Base-by-base conservation (phyloP, 37 sponge, comb jelly and placozoan species). In the Cliona cf. orientalis region DNA sequence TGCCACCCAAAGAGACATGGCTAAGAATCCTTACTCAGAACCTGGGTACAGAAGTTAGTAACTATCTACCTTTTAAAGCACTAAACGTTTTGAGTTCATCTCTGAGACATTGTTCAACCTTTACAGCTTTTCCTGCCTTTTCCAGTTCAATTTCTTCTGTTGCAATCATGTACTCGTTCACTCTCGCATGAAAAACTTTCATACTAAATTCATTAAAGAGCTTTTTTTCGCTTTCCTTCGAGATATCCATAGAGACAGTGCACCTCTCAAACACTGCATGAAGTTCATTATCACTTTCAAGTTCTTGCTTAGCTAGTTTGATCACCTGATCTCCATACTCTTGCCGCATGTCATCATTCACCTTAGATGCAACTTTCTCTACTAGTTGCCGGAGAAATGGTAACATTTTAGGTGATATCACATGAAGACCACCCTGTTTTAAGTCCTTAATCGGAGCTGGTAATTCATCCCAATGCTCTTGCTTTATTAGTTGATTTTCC, bases 181-280 rank as follows among this genome's bases (percentile, higher is more conserved):
- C 74, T 72, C 74, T 42, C 6, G 74, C 5, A 43, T 72, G 74
- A 43, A 45, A 72, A 42, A 72, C 41, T 21, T 72, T 72, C 5
- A 43, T 7, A 26, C 25, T 46, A 43, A 72, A 22, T 44, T 72
- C 55, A 3, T 45, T 45, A 7, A 14, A 38, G 14, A 49, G 14
- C 53, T 49, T 49, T 14, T 49, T 49, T 49, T 9, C 53, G 14
- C 9, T 49, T 49, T 14, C 9, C 53, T 49, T 9, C 14, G 9
- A 49, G 14, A 19, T 9, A 9, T 49, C 9, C 53, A 19, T 9
- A 14, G 14, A 49, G 53, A 9, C 14, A 14, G 53, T 14, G 14
- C 9, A 49, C 53, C 9, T 9, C 14, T 14, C 53, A 19, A 9
- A 49, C 9, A 49, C 53, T 19, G 14, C 53, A 19, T 14, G 14